Base-by-base conservation (phyloP, 2,797 vertebrate species). In the Phrynocephalus forsythii region DNA sequence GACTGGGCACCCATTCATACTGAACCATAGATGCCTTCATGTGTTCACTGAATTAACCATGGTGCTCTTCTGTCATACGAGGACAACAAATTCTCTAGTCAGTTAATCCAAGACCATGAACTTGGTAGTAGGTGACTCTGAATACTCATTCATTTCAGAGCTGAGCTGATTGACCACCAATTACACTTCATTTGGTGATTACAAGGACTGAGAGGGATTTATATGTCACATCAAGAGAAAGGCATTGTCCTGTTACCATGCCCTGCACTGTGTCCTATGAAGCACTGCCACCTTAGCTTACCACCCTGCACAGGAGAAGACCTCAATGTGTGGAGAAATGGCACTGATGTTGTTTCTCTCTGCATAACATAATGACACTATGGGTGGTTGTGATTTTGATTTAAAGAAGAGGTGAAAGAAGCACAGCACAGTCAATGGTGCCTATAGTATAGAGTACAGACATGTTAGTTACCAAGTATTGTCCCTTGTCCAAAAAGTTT, bases 21-120 rank as follows among this genome's bases (percentile, higher is more conserved):
- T 72, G 72, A 73, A 50, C 13, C 13, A 22, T 48, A 84, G 76
- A 66, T 30, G 77, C 26, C 44, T 38, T 24, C 60, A 63, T 73
- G 26, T 66, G 26, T 75, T 68, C 16, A 68, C 3, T 81, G 56
- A 60, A 63, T 86, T 60, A 73, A 48, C 48, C 69, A 20, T 66
- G 18, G 44, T 22, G 56, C 15, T 75, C 24, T 73, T 6, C 60
- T 72, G n/a, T 72, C 15, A 66, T 73, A 56, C 30, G 60, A 63
- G 33, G 68, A 66, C 52, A 79, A 60, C 85, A 81, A 48, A 66
- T 80, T 88, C 68, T 66, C 22, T 52, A 33, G 28, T 84, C 69
- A 44, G 4, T 75, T 67, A n/a, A 18, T 8, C 50, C 26, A 84
- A 13, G 76, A 26, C 76, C 10, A 38, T 13, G 44, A 80, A 73